Evolutionary conservation across 2,797 vertebrate genomes (phyloP), one percentile per base, ranked within the genome.

Genomic region (Lerista edwardsae): DNA sequence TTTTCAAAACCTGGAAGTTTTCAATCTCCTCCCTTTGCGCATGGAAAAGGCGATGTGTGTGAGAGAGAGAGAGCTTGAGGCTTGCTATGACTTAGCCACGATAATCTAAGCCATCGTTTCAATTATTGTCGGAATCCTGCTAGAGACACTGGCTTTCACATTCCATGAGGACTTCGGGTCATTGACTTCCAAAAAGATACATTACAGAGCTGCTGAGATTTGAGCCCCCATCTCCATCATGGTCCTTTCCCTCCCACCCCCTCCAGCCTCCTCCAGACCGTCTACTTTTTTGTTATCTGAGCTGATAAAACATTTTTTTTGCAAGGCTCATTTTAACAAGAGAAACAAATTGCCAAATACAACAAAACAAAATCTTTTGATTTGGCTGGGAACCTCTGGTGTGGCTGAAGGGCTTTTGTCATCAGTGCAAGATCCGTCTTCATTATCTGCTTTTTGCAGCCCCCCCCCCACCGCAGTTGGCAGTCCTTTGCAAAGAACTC

Each of bases 291-390:
- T 92, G 87, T 92, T 94, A 92, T n/a, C 21, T 81, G 62, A 91
- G 84, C 86, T 73, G 73, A 88, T 88, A 91, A 87, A 80, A 41
- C 77, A 88, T 86, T 90, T 87, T 84, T 87, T 67, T 86, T 88
- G 86, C 90, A 85, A 88, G 92, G 87, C 87, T 91, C 91, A 67
- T 93, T 93, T 69, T 67, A 79, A 85, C 79, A 69, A 17, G 59
- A 55, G 39, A 67, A 41, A 25, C 31, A 91, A 57, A 86, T 73
- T 85, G 79, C 29, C 1, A 5, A 93, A 90, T 73, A 84, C 57
- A 92, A 94, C 93, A 94, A 93, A 92, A 93, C 29, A 86, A 91
- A 90, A 80, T 82, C 94, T 94, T 94, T 95, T 95, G 95, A 94
- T 94, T 94, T 90, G 78, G 90, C 89, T 90, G 92, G 87, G 93